Percentiles rank a stretch among this genome's conserved stretches.
Evolutionary conservation across 2,113 vertebrate species (phyloP).

Genomic region (Sus scrofa): DNA sequence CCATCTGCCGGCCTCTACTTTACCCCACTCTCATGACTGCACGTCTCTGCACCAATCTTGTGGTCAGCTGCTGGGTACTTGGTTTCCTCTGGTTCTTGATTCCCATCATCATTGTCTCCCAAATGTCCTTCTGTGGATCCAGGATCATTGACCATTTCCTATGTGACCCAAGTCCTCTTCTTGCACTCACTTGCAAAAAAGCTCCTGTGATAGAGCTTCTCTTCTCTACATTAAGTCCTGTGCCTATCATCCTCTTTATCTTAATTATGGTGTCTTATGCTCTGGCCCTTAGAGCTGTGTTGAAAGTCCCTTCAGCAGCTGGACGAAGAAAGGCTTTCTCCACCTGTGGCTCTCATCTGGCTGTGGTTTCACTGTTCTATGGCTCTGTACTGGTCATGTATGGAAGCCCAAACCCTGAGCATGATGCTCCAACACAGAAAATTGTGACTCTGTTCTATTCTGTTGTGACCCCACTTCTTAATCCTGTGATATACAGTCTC

Average conservation of each 20-base stretch:
- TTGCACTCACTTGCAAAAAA: conserved; percentile 70
- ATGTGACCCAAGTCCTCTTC: conserved; percentile 76
- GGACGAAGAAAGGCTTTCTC: conserved; percentile 80
- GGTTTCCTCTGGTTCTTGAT: conserved; percentile 77
- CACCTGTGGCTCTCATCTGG: conserved; percentile 82
- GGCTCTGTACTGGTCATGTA: conserved; percentile 83
- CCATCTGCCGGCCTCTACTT: conserved; percentile 80
- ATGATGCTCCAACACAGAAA: conserved; percentile 63
- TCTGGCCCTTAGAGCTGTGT: conserved; percentile 68
- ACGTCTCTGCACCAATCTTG: conserved; percentile 41
- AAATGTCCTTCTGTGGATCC: conserved; percentile 80
- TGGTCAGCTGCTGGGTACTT: conserved; percentile 74
- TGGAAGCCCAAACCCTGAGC: conserved; percentile 68
- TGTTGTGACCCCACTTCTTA: conserved; percentile 75
- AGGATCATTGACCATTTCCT: conserved; percentile 78
- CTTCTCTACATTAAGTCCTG: conserved; percentile 63
- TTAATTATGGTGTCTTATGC: conserved; percentile 77
- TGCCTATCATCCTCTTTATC: conserved; percentile 75
- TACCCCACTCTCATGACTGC: conserved; percentile 74
- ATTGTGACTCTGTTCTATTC: conserved; percentile 79
- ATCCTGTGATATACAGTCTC: conserved; percentile 80
- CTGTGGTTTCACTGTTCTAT: conserved; percentile 83
- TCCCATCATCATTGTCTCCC: conserved; percentile 74
- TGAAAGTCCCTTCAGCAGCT: conserved; percentile 70
- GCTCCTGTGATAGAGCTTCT: conserved; percentile 52